A percentile compares a stretch with the other conserved stretches of the same genome.
Conservation (phyloP, 2,797 vertebrate species). For the Phoxinus dragarum region DNA sequence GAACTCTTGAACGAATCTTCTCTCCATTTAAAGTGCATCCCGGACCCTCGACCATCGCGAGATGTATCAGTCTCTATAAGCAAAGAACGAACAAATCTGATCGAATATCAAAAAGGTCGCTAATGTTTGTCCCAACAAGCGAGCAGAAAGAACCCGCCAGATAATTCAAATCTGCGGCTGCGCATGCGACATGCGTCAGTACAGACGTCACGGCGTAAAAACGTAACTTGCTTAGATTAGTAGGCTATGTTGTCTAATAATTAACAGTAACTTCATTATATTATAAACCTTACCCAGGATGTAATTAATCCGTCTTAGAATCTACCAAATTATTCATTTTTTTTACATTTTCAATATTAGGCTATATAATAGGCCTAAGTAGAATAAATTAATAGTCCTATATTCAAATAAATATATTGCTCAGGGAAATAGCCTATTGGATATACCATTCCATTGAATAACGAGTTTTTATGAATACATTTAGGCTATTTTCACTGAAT, state of each 20-base stretch:
- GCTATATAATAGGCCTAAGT: background rate
- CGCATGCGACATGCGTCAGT: slow-evolving; percentile 5
- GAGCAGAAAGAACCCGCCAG: slow-evolving; percentile 18
- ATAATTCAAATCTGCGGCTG: slow-evolving; percentile 48
- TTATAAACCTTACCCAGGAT: background rate
- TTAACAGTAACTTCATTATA: background rate
- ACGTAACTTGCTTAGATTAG: background rate
- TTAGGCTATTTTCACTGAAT: background rate
- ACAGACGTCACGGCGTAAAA: background rate
- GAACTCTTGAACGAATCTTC: slow-evolving; percentile 80
- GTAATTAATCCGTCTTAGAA: background rate
- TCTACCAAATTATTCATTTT: background rate
- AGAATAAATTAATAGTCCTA: background rate
- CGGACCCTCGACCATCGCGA: slow-evolving; percentile 90
- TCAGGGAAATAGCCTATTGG: background rate
- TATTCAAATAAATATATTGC: background rate
- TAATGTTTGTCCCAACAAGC: background rate
- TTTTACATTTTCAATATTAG: background rate
- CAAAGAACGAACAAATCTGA: background rate
- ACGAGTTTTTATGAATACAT: background rate
- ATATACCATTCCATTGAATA: background rate
- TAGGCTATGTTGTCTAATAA: no score
- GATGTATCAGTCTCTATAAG: background rate
- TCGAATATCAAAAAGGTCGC: background rate
- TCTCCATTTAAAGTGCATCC: slow-evolving; percentile 86